Percentiles rank a stretch among this genome's conserved stretches.
phyloP scores from a whole-genome alignment of 2,797 vertebrate genomes.

The Netta rufina region DNA sequence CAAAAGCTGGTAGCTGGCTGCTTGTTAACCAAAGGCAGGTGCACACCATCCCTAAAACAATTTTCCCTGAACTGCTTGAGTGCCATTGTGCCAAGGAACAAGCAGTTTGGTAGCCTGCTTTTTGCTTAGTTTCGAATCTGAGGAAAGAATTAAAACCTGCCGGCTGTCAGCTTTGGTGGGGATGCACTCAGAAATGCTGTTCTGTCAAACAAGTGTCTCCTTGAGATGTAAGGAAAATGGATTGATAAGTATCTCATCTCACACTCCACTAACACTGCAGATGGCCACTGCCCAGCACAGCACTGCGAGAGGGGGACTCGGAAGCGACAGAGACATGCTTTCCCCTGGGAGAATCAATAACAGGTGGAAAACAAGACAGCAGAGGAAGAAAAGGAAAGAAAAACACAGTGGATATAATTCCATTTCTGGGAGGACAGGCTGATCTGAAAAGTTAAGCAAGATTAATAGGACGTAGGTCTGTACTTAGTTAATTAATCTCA shows the following conservation, averaged over 20 bases:
- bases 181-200: neutral
- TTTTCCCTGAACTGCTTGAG: neutral
- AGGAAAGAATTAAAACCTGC: neutral
- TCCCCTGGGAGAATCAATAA: neutral
- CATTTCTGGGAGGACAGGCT: neutral
- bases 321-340: neutral
- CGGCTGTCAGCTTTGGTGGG: neutral
- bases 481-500: conserved; percentile 17
- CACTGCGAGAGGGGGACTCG: neutral
- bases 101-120: accelerated
- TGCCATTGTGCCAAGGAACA: neutral
- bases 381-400: neutral
- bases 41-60: neutral
- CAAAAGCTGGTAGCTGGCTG: neutral
- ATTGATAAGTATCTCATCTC: neutral
- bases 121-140: neutral
- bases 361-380: neutral
- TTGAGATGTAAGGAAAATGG: neutral
- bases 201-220: neutral
- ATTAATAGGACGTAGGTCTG: neutral
- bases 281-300: neutral
- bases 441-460: neutral
- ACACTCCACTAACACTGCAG: neutral
- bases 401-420: neutral
- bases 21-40: neutral